Base-by-base conservation (phyloP, 2,888 invertebrate species). In the Epirrhoe alternata region DNA sequence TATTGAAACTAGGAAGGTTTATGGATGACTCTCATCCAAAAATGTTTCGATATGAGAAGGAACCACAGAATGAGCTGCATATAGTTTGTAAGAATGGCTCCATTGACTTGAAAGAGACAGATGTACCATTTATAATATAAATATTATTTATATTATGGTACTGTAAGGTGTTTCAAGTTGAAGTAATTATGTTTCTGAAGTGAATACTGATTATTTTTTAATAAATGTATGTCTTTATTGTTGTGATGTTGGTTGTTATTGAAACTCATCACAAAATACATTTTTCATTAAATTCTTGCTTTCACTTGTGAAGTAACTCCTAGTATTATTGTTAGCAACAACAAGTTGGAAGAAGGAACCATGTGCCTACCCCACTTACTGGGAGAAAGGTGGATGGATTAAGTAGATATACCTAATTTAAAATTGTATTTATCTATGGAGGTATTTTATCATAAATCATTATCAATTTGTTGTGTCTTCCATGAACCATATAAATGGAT, bases 81-180 rank as follows among this genome's bases (percentile, higher is more conserved):
- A 86, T 94, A 86, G 93, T 93, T 55, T 93, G 94, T 87, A 92
- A 89, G 79, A 94, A 94, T 86, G 94, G 94, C 70, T 88, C 90
- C 42, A 93, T 94, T 80, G 90, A 90, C 68, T 81, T 94, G 61
- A 92, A 89, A 74, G 88, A 93, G 72, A 89, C 92, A 62, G 80
- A 86, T 70, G 64, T 84, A 76, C 89, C 92, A n/a, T 89, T 92
- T 77, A 76, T 85, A 64, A 55, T 90, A 66, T 90, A 86, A 80
- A 68, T 56, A 24, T 38, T 42, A 24, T 17, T 51, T 58, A 53
- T 53, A 54, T 14, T n/a, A 54, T 57, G 56, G 10, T 55, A 51
- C 17, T 35, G 50, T 51, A 47, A 49, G 63, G 35, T 72, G 66
- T 68, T 68, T 47, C 47, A 49, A 49, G 59, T 54, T 52, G 24